Conservation (phyloP, 2,797 vertebrate species). For the Falco peregrinus region DNA sequence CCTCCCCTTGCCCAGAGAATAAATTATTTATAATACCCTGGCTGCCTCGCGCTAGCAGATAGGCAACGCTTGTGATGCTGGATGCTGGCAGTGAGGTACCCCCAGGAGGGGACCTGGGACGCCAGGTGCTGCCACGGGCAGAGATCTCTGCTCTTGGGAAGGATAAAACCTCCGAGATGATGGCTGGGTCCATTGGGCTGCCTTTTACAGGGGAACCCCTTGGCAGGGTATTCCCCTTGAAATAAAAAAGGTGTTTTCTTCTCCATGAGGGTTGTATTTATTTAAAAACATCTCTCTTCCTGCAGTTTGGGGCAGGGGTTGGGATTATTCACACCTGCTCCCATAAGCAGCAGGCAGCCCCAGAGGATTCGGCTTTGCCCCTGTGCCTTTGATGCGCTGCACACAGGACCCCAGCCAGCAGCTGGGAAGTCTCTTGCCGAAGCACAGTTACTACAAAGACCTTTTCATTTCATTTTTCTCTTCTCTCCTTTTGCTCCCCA, state of each 20-base stretch:
- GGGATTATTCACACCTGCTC: accelerated
- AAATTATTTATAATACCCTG: conserved; percentile 15
- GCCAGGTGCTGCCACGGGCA: not conserved
- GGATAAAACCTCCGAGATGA: accelerated
- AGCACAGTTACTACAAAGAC: not conserved
- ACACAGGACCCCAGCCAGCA: not conserved
- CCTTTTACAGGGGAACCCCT: not conserved
- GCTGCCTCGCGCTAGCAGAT: not conserved
- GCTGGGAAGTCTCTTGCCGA: not conserved
- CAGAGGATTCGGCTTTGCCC: not conserved
- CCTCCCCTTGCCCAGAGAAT: not conserved
- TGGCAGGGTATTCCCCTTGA: accelerated
- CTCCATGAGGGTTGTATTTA: accelerated
- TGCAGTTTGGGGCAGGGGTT: not conserved
- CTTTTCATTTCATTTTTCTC: not conserved
- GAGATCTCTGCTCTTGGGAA: not conserved
- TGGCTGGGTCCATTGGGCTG: accelerated
- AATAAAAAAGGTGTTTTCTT: not conserved
- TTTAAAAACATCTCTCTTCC: not conserved
- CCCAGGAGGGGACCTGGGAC: not conserved
- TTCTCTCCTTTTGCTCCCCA: not conserved
- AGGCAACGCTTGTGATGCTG: not conserved
- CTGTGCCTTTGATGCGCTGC: accelerated
- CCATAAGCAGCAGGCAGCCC: not conserved
- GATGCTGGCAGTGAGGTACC: not conserved